Conservation (phyloP, 2,113 vertebrate genomes). For the Ciconia stormi region DNA sequence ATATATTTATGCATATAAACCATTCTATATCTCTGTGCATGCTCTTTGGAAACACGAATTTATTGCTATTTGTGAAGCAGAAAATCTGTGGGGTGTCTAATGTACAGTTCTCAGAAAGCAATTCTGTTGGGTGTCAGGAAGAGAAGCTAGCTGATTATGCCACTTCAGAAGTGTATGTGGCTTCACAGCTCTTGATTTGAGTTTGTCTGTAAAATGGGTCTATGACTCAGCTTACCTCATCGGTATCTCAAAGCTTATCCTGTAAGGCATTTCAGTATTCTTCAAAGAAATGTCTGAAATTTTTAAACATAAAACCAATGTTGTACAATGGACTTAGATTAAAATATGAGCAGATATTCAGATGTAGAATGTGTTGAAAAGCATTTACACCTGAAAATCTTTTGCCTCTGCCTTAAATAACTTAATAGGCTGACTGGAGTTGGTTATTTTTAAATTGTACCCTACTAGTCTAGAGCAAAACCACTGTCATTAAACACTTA, state of each 20-base stretch:
- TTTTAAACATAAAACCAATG: fast-evolving
- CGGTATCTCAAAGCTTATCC: background rate
- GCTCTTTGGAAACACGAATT: background rate
- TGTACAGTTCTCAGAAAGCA: background rate
- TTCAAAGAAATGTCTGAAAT: background rate
- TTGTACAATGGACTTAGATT: background rate
- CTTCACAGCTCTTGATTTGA: background rate
- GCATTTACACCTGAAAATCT: background rate
- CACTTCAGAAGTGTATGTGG: fast-evolving
- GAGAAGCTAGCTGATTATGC: background rate
- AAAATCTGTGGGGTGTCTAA: background rate
- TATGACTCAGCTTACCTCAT: background rate
- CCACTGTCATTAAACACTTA: background rate
- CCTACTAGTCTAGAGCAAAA: background rate
- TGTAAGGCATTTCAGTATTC: background rate
- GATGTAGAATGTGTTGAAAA: background rate
- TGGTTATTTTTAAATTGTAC: background rate
- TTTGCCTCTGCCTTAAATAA: background rate
- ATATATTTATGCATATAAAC: background rate
- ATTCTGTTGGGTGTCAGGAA: background rate
- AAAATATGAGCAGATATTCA: fast-evolving
- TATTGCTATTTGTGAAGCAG: background rate
- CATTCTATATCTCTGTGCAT: background rate
- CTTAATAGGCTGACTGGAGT: background rate
- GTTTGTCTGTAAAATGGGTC: background rate